These are phyloP conservation scores for Coendou prehensilis DNA, from an alignment of 2,797 vertebrate species.

Conservation along the genomic window DNA sequence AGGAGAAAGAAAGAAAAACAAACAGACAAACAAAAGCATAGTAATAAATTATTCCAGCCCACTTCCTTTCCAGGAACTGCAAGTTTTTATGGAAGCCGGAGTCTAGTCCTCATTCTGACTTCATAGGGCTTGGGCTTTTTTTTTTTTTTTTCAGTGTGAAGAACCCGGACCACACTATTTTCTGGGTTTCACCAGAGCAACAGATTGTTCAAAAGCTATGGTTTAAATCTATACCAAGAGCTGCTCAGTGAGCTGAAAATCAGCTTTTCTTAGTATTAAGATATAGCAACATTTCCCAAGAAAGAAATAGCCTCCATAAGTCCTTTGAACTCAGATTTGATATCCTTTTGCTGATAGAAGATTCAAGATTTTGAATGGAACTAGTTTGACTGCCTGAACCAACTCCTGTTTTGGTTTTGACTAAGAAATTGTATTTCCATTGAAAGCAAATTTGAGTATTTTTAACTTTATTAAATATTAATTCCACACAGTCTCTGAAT, in stretches of 20 bases:
- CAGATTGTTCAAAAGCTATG: not conserved
- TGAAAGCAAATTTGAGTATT: slow-evolving; percentile 1
- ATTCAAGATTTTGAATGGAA: not conserved
- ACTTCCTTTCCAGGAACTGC: not conserved
- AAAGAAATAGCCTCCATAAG: not conserved
- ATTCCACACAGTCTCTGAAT: not conserved
- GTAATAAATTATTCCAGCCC: not conserved
- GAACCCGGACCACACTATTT: not conserved
- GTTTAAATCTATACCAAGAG: not conserved
- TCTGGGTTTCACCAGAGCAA: not conserved
- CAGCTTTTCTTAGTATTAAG: not conserved
- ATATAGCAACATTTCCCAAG: not conserved
- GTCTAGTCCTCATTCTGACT: not conserved
- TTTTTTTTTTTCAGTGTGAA: not conserved
- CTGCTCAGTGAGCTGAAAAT: not conserved
- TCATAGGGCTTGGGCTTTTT: not conserved
- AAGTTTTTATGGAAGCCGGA: not conserved
- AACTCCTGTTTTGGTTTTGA: not conserved
- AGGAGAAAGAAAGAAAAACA: not conserved
- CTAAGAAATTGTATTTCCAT: not conserved
- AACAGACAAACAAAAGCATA: not conserved
- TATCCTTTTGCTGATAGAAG: not conserved
- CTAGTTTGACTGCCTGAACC: not conserved
- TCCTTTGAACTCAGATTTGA: not conserved
- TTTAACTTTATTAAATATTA: not conserved